Percentiles rank a stretch among this genome's conserved stretches.
Conservation (phyloP, 2,888 invertebrate species). For the Pemphredon lugubris region DNA sequence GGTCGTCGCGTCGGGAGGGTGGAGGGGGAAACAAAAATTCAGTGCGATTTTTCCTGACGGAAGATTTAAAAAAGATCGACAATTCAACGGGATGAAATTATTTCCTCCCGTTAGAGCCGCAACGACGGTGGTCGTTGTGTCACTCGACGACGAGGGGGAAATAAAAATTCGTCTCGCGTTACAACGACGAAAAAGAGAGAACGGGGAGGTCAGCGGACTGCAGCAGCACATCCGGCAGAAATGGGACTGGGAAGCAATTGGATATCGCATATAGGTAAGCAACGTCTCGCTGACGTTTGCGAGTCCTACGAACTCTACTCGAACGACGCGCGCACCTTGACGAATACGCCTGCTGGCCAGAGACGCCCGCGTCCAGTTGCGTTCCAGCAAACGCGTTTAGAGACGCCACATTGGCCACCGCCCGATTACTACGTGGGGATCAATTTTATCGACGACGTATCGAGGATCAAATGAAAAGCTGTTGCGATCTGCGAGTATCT, state of each 20-base stretch:
- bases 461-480: too few relatives aligned
- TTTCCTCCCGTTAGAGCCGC: too few relatives aligned
- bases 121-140: too few relatives aligned
- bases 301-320: conserved; percentile 49
- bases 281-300: conserved; percentile 60
- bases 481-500: too few relatives aligned
- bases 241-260: conserved; percentile 66
- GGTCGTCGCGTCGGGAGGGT: too few relatives aligned
- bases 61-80: too few relatives aligned
- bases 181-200: conserved; percentile 37
- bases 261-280: conserved; percentile 60
- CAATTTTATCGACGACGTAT: too few relatives aligned
- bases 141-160: too few relatives aligned
- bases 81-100: too few relatives aligned
- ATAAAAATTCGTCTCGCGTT: conserved; percentile 62
- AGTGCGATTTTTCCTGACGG: too few relatives aligned
- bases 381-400: conserved; percentile 41
- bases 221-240: conserved; percentile 63
- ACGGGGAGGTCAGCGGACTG: conserved; percentile 62
- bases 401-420: conserved; percentile 52
- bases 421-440: background rate
- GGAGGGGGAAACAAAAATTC: too few relatives aligned
- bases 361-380: conserved; percentile 19
- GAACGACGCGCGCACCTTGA: background rate
- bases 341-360: background rate